Conservation (phyloP, 2,888 invertebrate genomes). For the Poecilobothrus nobilitatus region DNA sequence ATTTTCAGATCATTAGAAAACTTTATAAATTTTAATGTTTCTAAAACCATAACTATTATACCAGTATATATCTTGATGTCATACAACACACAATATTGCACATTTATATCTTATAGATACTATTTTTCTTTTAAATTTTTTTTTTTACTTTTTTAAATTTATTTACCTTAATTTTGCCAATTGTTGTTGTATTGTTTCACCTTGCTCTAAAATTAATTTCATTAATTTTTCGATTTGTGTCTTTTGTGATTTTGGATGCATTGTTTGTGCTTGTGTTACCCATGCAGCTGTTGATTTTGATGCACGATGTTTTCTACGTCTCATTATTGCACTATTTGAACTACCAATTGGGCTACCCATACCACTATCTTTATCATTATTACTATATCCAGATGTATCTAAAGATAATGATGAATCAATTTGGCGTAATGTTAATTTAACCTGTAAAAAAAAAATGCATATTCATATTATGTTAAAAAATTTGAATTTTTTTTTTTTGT, state of each 20-base stretch:
- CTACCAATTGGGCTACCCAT: conserved; percentile 42
- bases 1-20: no score
- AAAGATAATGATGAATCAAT: conserved; percentile 25
- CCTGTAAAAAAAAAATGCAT: conserved; percentile 26
- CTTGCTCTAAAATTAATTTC: conserved; percentile 52
- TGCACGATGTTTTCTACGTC: conserved; percentile 33
- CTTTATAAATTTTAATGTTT: no score
- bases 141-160: conserved; percentile 8
- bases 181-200: conserved; percentile 49
- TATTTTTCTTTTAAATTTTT: no score
- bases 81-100: no score
- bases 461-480: no score
- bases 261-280: conserved; percentile 35
- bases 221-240: conserved; percentile 46
- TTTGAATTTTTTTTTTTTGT: no score
- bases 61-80: no score
- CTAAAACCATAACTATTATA: no score
- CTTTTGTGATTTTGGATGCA: conserved; percentile 37
- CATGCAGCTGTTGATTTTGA: conserved; percentile 28
- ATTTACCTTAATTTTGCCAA: conserved; percentile 40
- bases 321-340: conserved; percentile 38
- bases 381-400: background rate
- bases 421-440: conserved; percentile 35
- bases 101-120: no score
- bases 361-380: conserved; percentile 40